Base-by-base conservation (phyloP, 1,140 invertebrate species). In the Orchestia grillus region DNA sequence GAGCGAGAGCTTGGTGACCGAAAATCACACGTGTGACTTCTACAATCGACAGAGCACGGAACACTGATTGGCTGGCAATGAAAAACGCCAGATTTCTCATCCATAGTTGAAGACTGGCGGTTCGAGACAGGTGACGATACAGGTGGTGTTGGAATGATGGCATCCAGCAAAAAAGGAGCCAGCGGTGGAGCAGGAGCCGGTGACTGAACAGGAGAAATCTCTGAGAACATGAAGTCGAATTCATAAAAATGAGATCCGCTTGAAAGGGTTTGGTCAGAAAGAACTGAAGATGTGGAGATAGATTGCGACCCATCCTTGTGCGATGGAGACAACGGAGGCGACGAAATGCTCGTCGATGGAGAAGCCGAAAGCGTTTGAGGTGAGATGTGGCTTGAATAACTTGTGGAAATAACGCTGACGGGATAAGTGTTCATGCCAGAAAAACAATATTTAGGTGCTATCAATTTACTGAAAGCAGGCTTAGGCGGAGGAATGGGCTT, bases 401-500 rank as follows among this genome's bases (percentile, higher is more conserved):
- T 90, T 40, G 40, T 15, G 40, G 92, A 45, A 94, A 77, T 77
- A 23, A 36, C 62, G 62, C 62, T 19, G 11, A 36, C 28, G 36
- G 62, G 44, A 40, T 44, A 23, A 8, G 92, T 15, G 43, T 47
- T 36, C 44, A 36, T 36, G 28, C 36, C 62, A 15, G 62, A 77
- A 36, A 1, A 15, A 36, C 28, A 1, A 77, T 8, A 28, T 36
- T 77, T 77, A 77, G 3, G 28, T 77, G 62, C 3, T 77, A 23
- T 77, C 92, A 94, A 44, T 40, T 90, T 90, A 44, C 41, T 94
- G 8, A 94, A 47, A 45, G 92, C 8, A 19, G 92, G 92, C 44
- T 94, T 94, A 47, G 92, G 92, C 4, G 92, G 92, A 94, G 92
- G 92, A 45, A 94, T 44, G 19, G 92, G 92, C 36, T 94, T 94